Evolutionary conservation across 2,888 invertebrate species (phyloP).

Genomic region (Resseliella maxima): DNA sequence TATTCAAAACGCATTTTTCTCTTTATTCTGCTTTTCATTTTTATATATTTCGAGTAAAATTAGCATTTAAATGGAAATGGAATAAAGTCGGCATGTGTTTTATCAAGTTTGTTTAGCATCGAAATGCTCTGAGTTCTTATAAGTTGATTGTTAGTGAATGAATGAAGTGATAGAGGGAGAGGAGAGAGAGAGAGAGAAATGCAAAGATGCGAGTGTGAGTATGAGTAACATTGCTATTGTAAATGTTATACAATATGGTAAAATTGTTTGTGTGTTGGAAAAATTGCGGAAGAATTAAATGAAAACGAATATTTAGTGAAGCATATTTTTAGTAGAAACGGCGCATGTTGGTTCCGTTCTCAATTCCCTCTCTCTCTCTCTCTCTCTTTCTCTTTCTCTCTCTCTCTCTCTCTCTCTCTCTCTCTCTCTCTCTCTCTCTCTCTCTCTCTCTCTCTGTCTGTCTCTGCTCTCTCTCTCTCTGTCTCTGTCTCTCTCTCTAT

Average conservation of each 20-base stretch:
- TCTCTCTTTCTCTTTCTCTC: too few species aligned
- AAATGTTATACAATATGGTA: slow-evolving; percentile 31
- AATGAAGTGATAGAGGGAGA: not conserved
- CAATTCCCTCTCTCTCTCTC: too few species aligned
- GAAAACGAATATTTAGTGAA: not conserved
- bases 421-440: too few species aligned
- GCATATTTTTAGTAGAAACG: not conserved
- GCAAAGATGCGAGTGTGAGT: too few species aligned
- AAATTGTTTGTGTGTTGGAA: not conserved
- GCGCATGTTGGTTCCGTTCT: not conserved
- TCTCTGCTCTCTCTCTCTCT: too few species aligned
- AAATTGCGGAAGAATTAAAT: not conserved
- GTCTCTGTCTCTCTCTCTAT: too few species aligned
- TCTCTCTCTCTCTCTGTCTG: too few species aligned
- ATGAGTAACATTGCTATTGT: too few species aligned
- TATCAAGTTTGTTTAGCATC: not conserved
- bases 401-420: too few species aligned
- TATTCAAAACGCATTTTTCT: not conserved
- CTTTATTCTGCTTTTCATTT: too few species aligned
- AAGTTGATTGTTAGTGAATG: not conserved
- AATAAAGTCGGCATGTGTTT: slow-evolving; percentile 24
- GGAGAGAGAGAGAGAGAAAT: not conserved
- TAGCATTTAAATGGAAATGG: slow-evolving; percentile 54
- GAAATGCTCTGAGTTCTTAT: not conserved
- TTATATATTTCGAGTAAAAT: not conserved